Evolutionary conservation across 1,140 invertebrate genomes (phyloP).

Genomic region (Pygmarrhopalites habei): DNA sequence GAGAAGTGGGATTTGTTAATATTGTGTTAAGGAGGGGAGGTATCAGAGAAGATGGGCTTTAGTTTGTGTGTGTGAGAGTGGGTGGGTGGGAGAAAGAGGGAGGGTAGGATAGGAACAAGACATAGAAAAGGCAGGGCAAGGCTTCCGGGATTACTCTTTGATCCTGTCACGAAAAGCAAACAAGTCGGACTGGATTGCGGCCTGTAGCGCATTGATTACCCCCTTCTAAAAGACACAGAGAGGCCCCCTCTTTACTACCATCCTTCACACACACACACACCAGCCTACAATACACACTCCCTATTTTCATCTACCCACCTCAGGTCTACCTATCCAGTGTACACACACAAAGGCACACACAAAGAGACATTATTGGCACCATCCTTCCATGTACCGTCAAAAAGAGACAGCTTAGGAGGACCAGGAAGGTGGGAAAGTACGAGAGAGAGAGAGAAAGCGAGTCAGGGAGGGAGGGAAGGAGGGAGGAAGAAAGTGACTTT

Average conservation of each 20-base stretch:
- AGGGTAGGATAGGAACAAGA: conserved; percentile 18
- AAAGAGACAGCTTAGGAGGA: too few species aligned
- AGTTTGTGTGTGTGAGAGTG: background rate
- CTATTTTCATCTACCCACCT: background rate
- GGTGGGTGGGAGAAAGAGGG: conserved; percentile 5
- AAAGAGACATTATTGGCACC: too few species aligned
- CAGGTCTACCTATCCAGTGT: background rate
- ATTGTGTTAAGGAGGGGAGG: conserved; percentile 3
- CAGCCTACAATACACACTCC: too few species aligned
- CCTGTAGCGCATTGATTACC: conserved; percentile 26
- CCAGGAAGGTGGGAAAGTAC: too few species aligned
- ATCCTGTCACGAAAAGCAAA: conserved; percentile 37
- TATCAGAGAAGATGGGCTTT: background rate
- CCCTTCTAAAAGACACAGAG: too few species aligned
- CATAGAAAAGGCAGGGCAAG: conserved; percentile 30
- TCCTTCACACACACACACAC: too few species aligned
- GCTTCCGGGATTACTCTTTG: conserved; percentile 28
- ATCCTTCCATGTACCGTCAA: too few species aligned
- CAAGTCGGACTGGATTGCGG: conserved; percentile 30
- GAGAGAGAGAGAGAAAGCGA: too few species aligned
- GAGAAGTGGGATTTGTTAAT: conserved; percentile 15
- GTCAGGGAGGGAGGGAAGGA: too few species aligned
- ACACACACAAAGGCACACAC: background rate
- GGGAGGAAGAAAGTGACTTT: too few species aligned
- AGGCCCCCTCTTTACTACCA: too few species aligned